Evolutionary conservation across 2,113 vertebrate species (phyloP), one percentile per base, ranked within the genome.

Genomic region (Delphinapterus leucas): DNA sequence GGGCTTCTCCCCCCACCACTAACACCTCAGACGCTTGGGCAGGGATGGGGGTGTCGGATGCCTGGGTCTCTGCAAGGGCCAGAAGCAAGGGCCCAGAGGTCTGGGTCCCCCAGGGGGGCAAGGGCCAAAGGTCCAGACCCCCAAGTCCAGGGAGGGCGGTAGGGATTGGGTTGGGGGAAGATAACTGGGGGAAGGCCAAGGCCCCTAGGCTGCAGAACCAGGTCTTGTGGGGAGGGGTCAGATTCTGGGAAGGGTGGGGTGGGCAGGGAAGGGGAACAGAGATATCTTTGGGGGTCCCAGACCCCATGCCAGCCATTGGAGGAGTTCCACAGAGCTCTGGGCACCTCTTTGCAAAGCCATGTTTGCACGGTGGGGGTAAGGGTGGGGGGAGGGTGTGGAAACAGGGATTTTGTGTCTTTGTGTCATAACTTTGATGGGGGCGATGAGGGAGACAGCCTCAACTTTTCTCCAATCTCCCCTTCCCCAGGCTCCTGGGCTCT

Each of bases 291-390:
- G 95, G 91, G 97, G 90, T 95, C 86, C 73, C 18, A 89, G 96
- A 96, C 98, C 97, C 96, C 93, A 94, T 77, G 96, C 97, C 94
- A 97, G 98, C 98, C 94, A 96, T 97, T 97, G 91, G 95, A 95
- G 97, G 98, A 98, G 98, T 97, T 97, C 97, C 96, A 88, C 96
- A 95, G 97, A 96, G 93, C 97, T 97, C 97, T 98, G 96, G 97
- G 98, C 98, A 97, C 97, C 97, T 98, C 97, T 98, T 98, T 98
- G 98, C 97, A 98, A 98, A 98, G 98, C 98, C 98, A 98, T 98
- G 97, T 98, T 98, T 97, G 98, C 98, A 98, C 98, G 98, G 98
- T 98, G 89, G 97, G 90, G 77, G 85, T 88, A 68, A 8, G 90
- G 97, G 90, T 55, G 67, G 89, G 97, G 96, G 96, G 97, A 92